phyloP scores from a whole-genome alignment of 2,797 vertebrate species.

The Craterocephalus amniculus region DNA sequence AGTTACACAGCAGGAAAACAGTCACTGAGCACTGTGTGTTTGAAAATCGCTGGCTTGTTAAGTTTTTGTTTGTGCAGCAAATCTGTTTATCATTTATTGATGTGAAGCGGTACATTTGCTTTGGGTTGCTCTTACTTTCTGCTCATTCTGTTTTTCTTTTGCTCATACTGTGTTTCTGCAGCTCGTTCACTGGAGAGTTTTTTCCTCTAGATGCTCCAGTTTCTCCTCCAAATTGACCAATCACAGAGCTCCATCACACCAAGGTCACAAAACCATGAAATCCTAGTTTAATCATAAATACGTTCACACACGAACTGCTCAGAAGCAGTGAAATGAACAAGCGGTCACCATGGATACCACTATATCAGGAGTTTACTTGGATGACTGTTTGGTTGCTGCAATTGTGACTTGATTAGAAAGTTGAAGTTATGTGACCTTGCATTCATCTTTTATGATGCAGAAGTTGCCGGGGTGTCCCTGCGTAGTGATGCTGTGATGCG shows the following conservation, averaged over 20 bases:
- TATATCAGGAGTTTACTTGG: constrained; percentile 22
- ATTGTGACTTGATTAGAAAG: neutral
- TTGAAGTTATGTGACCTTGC: no score
- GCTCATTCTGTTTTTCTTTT: constrained; percentile 3
- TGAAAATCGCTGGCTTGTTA: constrained; percentile 9
- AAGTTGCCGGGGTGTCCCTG: neutral
- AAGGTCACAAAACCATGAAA: constrained; percentile 36
- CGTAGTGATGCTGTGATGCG: no score
- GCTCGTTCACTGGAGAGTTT: neutral
- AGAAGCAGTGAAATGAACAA: constrained; percentile 1
- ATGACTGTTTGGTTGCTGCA: constrained; percentile 11
- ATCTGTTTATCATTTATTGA: constrained; percentile 29
- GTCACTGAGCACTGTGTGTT: neutral
- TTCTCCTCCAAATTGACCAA: constrained; percentile 15
- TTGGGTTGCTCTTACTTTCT: neutral
- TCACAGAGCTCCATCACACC: neutral
- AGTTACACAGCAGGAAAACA: constrained; percentile 7
- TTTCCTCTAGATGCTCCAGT: constrained; percentile 1
- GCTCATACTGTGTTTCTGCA: neutral
- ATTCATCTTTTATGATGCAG: neutral
- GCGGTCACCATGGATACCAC: constrained; percentile 44
- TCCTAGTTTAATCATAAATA: constrained; percentile 27
- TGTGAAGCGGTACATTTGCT: no score
- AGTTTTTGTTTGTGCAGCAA: constrained; percentile 4
- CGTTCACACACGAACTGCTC: constrained; percentile 1